A percentile compares a stretch with the other conserved stretches of the same genome.
phyloP scores from a whole-genome alignment of 1,140 invertebrate genomes.

The Pseudachorutes palmiensis region DNA sequence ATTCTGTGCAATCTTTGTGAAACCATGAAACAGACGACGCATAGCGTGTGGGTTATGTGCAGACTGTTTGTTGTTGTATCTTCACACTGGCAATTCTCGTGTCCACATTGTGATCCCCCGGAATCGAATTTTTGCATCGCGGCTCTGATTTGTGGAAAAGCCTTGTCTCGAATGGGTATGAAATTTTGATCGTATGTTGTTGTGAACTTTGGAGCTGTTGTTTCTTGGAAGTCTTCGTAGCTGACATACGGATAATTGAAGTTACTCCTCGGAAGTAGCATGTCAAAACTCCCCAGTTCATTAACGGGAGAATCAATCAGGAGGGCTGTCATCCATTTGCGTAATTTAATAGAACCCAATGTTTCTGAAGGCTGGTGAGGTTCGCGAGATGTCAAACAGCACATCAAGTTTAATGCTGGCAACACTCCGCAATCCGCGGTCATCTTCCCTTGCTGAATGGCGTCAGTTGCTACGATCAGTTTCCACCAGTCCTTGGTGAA shows the following conservation, averaged over 20 bases:
- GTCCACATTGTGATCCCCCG: no score
- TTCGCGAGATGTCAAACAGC: neutral
- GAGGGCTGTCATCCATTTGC: neutral
- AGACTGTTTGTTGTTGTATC: no score
- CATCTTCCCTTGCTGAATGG: neutral
- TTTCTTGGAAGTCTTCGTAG: neutral
- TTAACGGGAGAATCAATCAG: neutral
- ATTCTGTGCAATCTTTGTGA: no score
- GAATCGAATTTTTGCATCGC: neutral
- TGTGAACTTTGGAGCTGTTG: neutral
- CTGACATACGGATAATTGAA: neutral
- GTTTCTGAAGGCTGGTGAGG: neutral
- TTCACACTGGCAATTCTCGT: no score
- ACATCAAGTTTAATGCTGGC: neutral
- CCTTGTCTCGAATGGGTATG: neutral
- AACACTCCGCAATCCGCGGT: neutral
- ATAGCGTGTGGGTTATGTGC: no score
- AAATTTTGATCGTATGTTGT: neutral
- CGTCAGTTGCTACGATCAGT: neutral
- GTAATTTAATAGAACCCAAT: neutral
- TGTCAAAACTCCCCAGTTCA: neutral
- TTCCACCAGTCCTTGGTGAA: neutral
- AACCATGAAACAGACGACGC: no score
- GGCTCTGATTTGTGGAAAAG: neutral
- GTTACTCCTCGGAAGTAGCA: neutral